phyloP scores from a whole-genome alignment of 1,140 invertebrate species.

The Panagrolaimus sp. region DNA sequence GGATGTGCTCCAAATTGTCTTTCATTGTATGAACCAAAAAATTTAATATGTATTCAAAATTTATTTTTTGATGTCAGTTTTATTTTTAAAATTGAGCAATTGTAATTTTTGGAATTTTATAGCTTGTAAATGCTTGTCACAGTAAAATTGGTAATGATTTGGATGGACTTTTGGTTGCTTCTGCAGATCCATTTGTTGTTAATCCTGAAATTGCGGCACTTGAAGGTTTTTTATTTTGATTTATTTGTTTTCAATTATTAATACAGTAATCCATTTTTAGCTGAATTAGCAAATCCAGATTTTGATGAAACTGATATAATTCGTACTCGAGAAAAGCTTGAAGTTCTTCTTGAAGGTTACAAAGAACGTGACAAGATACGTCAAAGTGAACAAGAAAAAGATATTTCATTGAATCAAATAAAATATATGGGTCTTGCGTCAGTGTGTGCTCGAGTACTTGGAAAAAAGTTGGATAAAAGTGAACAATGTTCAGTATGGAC shows the following conservation, averaged over 20 bases:
- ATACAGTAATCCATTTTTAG: not conserved
- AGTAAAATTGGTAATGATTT: slow-evolving; percentile 1
- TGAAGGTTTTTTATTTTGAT: not conserved
- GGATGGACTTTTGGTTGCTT: not conserved
- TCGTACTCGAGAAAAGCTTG: slow-evolving; percentile 3
- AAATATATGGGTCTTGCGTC: not conserved
- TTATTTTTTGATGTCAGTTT: not conserved
- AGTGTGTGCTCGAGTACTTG: slow-evolving; percentile 8
- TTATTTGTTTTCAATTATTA: not conserved
- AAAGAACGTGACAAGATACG: slow-evolving; percentile 1
- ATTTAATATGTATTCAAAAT: not conserved
- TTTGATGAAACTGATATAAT: not conserved
- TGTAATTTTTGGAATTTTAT: not conserved
- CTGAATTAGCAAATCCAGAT: not conserved
- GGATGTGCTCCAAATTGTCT: not conserved
- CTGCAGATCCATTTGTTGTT: not conserved
- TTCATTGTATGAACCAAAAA: not conserved
- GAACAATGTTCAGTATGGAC: not conserved
- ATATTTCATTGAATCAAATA: not conserved
- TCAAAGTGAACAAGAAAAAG: not conserved
- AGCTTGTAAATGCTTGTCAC: not conserved
- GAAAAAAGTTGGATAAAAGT: slow-evolving; percentile 8
- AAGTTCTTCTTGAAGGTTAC: not conserved
- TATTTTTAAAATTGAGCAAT: too few relatives aligned
- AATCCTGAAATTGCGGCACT: not conserved